Conservation (phyloP, 2,797 vertebrate species). For the Dicrostonyx torquatus region DNA sequence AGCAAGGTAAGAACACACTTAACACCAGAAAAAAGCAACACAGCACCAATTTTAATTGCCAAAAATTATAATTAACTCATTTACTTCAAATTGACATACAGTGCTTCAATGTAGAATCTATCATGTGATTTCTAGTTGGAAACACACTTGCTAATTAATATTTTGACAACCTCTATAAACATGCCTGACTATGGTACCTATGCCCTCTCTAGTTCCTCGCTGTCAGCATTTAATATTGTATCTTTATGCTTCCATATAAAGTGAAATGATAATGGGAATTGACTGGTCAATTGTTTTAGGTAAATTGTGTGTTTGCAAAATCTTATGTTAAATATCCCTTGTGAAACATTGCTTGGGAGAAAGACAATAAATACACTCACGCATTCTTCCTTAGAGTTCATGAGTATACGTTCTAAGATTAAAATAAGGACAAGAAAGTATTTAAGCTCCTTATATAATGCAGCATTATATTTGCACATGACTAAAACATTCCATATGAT, state of each 20-base stretch:
- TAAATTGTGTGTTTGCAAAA: not conserved
- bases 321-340: not conserved
- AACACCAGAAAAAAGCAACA: too few relatives aligned
- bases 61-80: not conserved
- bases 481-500: not conserved
- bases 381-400: not conserved
- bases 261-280: not conserved
- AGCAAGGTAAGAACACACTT: too few relatives aligned
- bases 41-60: not conserved
- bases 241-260: not conserved
- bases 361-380: too few relatives aligned
- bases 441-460: not conserved
- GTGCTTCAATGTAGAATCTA: not conserved
- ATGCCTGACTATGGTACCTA: not conserved
- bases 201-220: not conserved
- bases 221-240: not conserved
- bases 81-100: not conserved
- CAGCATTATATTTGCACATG: not conserved
- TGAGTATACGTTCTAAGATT: not conserved
- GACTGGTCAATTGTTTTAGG: not conserved
- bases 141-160: not conserved
- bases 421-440: not conserved
- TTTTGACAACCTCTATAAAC: not conserved
- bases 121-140: not conserved
- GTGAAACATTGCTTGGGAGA: not conserved